Conservation (phyloP, 2,888 invertebrate species). For the Amiota minor region DNA sequence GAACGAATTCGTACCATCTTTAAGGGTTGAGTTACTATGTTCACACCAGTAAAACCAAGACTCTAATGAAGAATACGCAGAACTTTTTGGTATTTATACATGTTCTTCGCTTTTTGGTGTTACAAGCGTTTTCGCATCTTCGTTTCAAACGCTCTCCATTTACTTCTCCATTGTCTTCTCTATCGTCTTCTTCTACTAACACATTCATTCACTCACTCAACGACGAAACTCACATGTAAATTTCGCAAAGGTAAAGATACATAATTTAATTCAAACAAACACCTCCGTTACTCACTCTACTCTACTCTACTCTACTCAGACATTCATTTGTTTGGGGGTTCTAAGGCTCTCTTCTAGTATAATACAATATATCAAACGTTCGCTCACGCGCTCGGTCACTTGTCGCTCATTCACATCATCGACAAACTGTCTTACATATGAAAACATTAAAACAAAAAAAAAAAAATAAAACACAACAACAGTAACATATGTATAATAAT, state of each 20-base stretch:
- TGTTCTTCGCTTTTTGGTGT: slow-evolving; percentile 53
- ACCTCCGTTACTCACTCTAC: slow-evolving; percentile 31
- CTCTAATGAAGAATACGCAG: slow-evolving; percentile 67
- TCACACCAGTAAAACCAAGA: slow-evolving; percentile 64
- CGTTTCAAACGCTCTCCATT: slow-evolving; percentile 35
- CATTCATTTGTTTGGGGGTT: slow-evolving; percentile 41
- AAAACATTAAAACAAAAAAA: slow-evolving; percentile 46
- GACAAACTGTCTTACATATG: slow-evolving; percentile 48
- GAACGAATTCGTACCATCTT: slow-evolving; percentile 55
- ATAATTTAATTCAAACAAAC: slow-evolving; percentile 33
- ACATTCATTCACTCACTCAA: slow-evolving; percentile 41
- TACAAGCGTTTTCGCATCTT: slow-evolving; percentile 40
- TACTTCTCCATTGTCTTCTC: slow-evolving; percentile 32
- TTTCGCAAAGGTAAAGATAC: slow-evolving; percentile 26
- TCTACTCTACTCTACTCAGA: too few relatives aligned
- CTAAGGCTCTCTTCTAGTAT: slow-evolving; percentile 50
- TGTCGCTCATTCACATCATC: slow-evolving; percentile 37
- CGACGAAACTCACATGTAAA: slow-evolving; percentile 2
- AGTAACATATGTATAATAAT: background rate
- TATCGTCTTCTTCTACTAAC: slow-evolving; percentile 19
- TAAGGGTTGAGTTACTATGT: slow-evolving; percentile 56
- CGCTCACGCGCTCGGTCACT: slow-evolving; percentile 15
- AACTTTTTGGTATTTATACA: slow-evolving; percentile 70
- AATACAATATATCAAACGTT: background rate
- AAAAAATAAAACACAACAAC: background rate